Evolutionary conservation across 2,888 invertebrate genomes (phyloP).

Genomic region (Drosophila kokeensis): DNA sequence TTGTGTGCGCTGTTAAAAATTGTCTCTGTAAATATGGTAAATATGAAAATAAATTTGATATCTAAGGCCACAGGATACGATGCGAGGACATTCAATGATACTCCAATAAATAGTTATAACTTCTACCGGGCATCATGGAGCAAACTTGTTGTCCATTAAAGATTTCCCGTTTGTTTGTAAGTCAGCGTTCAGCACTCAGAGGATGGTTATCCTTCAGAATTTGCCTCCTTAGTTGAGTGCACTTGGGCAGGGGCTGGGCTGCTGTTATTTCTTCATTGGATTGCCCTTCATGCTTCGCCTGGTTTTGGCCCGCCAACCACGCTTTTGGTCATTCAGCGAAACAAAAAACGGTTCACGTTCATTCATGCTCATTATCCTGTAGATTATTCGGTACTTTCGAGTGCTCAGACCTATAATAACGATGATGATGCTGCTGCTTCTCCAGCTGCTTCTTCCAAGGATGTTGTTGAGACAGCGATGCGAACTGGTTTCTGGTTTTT

Average conservation of each 20-base stretch:
- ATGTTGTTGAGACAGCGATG: conserved; percentile 40
- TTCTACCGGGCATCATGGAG: not conserved
- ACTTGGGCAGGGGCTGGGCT: conserved; percentile 46
- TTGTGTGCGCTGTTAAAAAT: conserved; percentile 38
- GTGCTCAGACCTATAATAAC: conserved; percentile 79
- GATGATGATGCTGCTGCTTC: conserved; percentile 58
- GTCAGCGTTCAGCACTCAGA: conserved; percentile 58
- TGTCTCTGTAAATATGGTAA: conserved; percentile 58
- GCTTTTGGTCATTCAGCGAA: conserved; percentile 17
- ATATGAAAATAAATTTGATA: conserved; percentile 62
- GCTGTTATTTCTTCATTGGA: conserved; percentile 46
- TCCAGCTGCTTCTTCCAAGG: conserved; percentile 47
- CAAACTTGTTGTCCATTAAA: conserved; percentile 42
- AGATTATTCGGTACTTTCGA: conserved; percentile 79
- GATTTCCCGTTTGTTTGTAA: conserved; percentile 35
- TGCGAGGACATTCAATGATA: conserved; percentile 10
- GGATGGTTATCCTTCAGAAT: conserved; percentile 47
- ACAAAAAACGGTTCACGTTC: conserved; percentile 68
- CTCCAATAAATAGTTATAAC: conserved; percentile 15
- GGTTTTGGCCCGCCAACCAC: conserved; percentile 7
- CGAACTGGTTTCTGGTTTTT: conserved; percentile 20
- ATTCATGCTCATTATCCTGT: conserved; percentile 79
- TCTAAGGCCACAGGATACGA: conserved; percentile 32
- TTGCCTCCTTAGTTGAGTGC: conserved; percentile 59
- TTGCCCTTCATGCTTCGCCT: conserved; percentile 53